These are phyloP conservation scores for Otis tarda DNA, from an alignment of 2,113 vertebrate genomes.

Conservation along the genomic window DNA sequence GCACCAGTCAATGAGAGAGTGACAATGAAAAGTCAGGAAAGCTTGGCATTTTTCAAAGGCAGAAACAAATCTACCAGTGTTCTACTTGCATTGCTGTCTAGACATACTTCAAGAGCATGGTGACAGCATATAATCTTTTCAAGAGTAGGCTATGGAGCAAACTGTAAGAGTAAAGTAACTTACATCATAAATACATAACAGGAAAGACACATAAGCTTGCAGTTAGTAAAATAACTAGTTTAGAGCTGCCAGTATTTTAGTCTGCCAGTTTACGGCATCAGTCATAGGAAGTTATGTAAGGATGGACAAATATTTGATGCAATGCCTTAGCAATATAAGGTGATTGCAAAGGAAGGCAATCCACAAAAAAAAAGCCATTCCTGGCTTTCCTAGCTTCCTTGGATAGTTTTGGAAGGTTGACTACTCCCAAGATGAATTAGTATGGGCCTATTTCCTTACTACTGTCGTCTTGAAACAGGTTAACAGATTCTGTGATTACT, in stretches of 20 bases:
- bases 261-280: neutral
- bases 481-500: neutral
- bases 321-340: neutral
- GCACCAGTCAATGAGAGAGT: neutral
- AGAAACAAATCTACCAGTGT: neutral
- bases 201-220: neutral
- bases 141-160: neutral
- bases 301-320: neutral
- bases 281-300: neutral
- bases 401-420: neutral
- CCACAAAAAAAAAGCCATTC: neutral
- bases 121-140: neutral
- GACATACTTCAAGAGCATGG: neutral
- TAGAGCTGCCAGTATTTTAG: neutral
- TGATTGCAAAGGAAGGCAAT: neutral
- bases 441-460: neutral
- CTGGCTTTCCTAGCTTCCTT: neutral
- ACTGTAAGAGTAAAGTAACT: rapidly evolving
- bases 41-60: neutral
- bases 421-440: neutral
- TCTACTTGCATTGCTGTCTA: neutral
- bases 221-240: neutral
- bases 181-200: neutral
- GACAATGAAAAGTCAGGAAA: neutral
- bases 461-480: neutral